Evolutionary conservation across 1,140 invertebrate genomes (phyloP).

Genomic region (Ceratina japonica): DNA sequence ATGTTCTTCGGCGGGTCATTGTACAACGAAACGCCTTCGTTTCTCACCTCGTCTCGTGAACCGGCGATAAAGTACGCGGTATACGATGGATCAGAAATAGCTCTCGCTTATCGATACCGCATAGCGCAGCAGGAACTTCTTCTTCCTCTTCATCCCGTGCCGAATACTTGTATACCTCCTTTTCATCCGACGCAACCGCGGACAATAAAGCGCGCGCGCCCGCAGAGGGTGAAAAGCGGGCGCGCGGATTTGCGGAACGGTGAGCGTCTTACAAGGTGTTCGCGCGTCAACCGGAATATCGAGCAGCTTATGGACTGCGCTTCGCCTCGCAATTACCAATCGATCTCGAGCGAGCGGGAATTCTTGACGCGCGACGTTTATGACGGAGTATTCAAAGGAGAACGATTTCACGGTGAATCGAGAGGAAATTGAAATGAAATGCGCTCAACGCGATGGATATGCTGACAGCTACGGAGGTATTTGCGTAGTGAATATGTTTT

Average conservation of each 20-base stretch:
- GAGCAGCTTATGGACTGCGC: background rate
- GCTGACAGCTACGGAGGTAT: too few relatives aligned
- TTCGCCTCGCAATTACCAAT: slow-evolving; percentile 17
- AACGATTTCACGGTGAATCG: background rate
- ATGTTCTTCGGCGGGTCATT: too few relatives aligned
- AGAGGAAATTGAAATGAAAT: too few relatives aligned
- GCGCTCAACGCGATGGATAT: too few relatives aligned
- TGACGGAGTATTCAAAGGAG: background rate
- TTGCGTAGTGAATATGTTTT: too few relatives aligned
- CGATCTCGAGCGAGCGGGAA: background rate
- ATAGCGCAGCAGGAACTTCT: slow-evolving; percentile 6
- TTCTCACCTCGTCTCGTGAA: slow-evolving; percentile 9
- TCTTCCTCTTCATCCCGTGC: slow-evolving; percentile 1
- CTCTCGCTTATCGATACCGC: slow-evolving; percentile 38
- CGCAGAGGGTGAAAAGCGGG: slow-evolving; percentile 7
- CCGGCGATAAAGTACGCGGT: slow-evolving; percentile 6
- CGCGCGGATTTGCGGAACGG: slow-evolving; percentile 17
- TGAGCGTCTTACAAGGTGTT: background rate
- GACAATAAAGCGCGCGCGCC: slow-evolving; percentile 22
- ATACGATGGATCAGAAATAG: slow-evolving; percentile 41
- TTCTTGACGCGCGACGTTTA: background rate
- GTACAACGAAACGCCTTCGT: background rate
- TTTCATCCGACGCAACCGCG: background rate
- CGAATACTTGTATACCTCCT: background rate
- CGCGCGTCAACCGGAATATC: background rate